phyloP scores from a whole-genome alignment of 2,888 invertebrate species.

The Drosophila ustulata region DNA sequence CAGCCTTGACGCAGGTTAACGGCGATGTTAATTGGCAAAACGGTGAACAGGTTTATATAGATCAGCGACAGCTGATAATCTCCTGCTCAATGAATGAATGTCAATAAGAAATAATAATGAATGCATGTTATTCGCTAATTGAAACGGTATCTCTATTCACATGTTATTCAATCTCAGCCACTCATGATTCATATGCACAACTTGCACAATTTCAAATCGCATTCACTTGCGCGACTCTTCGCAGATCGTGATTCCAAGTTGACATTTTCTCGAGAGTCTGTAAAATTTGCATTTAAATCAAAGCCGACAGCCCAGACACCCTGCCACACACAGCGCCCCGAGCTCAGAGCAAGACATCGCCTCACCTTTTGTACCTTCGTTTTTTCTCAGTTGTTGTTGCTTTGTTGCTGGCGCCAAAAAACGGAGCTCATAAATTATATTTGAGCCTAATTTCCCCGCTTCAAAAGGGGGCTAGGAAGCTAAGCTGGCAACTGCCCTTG shows the following conservation, averaged over 20 bases:
- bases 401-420: slow-evolving; percentile 43
- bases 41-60: slow-evolving; percentile 21
- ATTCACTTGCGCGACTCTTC: slow-evolving; percentile 15
- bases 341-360: slow-evolving; percentile 5
- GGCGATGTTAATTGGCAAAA: slow-evolving; percentile 38
- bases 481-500: slow-evolving; percentile 37
- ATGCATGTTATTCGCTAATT: slow-evolving; percentile 15
- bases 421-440: slow-evolving; percentile 68
- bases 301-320: slow-evolving; percentile 48
- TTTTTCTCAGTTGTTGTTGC: background rate
- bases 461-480: background rate
- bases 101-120: slow-evolving; percentile 9
- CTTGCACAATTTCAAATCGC: slow-evolving; percentile 36
- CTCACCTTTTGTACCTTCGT: slow-evolving; percentile 32
- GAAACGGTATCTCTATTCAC: slow-evolving; percentile 10
- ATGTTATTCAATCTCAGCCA: slow-evolving; percentile 5
- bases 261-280: slow-evolving; percentile 51
- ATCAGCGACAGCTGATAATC: slow-evolving; percentile 21
- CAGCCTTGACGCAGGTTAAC: slow-evolving; percentile 42
- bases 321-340: background rate
- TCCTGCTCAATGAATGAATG: slow-evolving; percentile 18
- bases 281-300: slow-evolving; percentile 75
- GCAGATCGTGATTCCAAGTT: slow-evolving; percentile 53
- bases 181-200: slow-evolving; percentile 38
- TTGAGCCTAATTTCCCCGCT: slow-evolving; percentile 66